Base-by-base conservation (phyloP, 2,888 invertebrate genomes). In the Stratiomys singularior region DNA sequence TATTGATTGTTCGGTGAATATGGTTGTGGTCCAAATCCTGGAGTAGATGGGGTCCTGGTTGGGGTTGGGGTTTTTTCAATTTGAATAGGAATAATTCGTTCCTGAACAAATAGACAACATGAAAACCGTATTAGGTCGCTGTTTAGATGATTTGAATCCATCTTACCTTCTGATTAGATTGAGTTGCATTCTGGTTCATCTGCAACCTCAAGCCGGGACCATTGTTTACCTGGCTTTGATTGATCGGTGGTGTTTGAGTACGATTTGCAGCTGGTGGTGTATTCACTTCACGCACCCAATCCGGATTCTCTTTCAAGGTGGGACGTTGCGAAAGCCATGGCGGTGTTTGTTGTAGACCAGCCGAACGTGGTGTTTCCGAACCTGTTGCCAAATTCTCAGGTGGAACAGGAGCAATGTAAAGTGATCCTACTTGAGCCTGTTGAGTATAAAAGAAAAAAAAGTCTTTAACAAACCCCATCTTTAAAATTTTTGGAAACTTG, bases 331-430 rank as follows among this genome's bases (percentile, higher is more conserved):
- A 77, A 77, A 81, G 78, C 82, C 81, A 81, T 47, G 79, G 74
- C 77, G 83, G 80, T 67, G 81, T 79, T 63, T 79, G 77, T 76
- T 79, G 78, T 78, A 83, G 44, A 18, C 44, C 84, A 83, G 81
- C 66, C 83, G 84, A 30, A 28, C 76, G 76, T 28, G 47, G 83
- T 77, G 81, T 82, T 47, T 85, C 85, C 30, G 83, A 28, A 37
- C 52, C 78, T 1, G 52, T 30, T 28, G 82, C 56, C 90, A 82
- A 77, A 84, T 83, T 79, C 83, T 83, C 78, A 82, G 85, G 82
- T 44, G 89, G 85, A 89, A 91, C 78, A 5, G 90, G 90, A 60
- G 90, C 90, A 79, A 90, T 89, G 81, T 90, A 90, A 56, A 90
- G 85, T 18, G 89, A 88, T 77, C 90, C 90, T 77, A 90, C 86